These are phyloP conservation scores for Tetheella fluctuosa DNA, from an alignment of 2,888 invertebrate genomes.

Conservation along the genomic window DNA sequence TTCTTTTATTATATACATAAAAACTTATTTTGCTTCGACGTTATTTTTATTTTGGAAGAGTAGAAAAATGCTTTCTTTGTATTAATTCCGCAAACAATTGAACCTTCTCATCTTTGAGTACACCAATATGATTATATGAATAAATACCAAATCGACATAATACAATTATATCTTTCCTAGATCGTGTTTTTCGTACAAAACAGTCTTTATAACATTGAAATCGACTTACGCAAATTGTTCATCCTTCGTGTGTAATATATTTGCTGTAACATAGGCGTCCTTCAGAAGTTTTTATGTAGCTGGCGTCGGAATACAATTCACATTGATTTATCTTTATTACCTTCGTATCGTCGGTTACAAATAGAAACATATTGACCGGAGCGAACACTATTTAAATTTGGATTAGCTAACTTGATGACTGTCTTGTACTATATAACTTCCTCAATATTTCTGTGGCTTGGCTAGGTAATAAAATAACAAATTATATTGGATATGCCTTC, in stretches of 20 bases:
- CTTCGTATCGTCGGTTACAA: not conserved
- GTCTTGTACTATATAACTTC: conserved; percentile 12
- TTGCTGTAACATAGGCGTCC: not conserved
- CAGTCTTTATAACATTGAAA: not conserved
- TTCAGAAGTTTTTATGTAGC: conserved; percentile 20
- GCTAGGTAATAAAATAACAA: not conserved
- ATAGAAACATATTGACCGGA: not conserved
- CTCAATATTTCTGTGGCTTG: conserved; percentile 9
- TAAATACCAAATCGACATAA: conserved; percentile 2
- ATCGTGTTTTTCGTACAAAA: not conserved
- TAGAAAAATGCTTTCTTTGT: no score
- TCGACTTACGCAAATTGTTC: not conserved
- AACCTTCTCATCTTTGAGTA: no score
- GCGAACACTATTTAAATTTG: conserved; percentile 11
- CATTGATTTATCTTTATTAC: conserved; percentile 16
- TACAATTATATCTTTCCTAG: not conserved
- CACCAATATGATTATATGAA: no score
- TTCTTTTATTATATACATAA: no score
- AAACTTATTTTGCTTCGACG: no score
- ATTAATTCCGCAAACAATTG: no score
- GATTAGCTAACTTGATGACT: conserved; percentile 13
- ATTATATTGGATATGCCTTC: not conserved
- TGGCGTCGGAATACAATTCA: conserved; percentile 13
- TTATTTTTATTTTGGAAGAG: no score
- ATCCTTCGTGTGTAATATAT: conserved; percentile 19